These are phyloP conservation scores for Rhynchomys soricoides DNA, from an alignment of 2,113 vertebrate species.

Conservation along the genomic window DNA sequence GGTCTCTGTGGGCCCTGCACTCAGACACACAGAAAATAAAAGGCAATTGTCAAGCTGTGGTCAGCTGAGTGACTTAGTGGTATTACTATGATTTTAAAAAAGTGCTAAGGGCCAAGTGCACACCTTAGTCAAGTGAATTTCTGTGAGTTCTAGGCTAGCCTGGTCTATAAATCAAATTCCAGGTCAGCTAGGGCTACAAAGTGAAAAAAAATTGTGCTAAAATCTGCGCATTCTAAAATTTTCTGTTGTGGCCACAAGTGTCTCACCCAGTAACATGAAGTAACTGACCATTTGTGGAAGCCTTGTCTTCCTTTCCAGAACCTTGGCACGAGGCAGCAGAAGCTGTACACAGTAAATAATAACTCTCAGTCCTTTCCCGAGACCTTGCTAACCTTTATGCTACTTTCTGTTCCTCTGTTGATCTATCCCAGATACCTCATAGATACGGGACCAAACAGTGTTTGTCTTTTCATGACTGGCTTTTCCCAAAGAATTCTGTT, in stretches of 20 bases:
- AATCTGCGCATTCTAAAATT: neutral
- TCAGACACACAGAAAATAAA: neutral
- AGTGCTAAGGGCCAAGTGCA: neutral
- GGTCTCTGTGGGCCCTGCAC: neutral
- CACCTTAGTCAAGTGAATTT: neutral
- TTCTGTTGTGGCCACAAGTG: neutral
- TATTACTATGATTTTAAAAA: neutral
- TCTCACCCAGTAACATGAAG: neutral
- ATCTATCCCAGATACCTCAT: neutral
- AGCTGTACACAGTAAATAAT: neutral
- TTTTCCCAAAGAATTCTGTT: neutral
- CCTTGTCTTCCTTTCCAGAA: neutral
- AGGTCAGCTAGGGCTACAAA: neutral
- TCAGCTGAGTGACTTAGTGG: neutral
- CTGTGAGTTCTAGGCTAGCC: neutral
- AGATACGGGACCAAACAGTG: too few species aligned
- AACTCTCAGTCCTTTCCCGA: too few species aligned
- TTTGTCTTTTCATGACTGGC: neutral
- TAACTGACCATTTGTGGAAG: neutral
- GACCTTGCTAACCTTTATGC: neutral
- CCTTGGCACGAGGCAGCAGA: constrained; percentile 20
- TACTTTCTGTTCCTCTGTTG: neutral
- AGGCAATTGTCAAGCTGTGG: neutral
- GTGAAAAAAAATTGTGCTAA: neutral
- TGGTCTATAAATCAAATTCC: neutral